A percentile compares a stretch with the other conserved stretches of the same genome.
These are phyloP conservation scores for Cotesia vestalis DNA, from an alignment of 1,140 invertebrate genomes.

Conservation along the genomic window DNA sequence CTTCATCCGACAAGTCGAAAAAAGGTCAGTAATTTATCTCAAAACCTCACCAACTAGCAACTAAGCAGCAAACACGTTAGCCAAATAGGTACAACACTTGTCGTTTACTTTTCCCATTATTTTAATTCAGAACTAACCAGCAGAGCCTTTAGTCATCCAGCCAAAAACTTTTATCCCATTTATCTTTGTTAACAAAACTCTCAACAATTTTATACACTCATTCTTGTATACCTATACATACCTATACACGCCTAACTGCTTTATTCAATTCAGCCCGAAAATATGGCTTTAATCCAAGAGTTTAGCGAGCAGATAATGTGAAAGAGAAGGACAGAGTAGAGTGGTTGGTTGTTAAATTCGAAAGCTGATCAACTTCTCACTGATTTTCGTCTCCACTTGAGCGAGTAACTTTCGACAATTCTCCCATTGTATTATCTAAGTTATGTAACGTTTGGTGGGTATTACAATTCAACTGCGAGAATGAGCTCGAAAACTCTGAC, in stretches of 20 bases:
- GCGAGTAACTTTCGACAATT: conserved; percentile 17
- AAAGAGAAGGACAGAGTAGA: too few species aligned
- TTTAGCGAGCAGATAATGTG: neutral
- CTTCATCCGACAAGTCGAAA: conserved; percentile 58
- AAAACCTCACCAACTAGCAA: too few species aligned
- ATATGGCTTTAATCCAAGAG: conserved; percentile 9
- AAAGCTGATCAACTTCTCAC: conserved; percentile 16
- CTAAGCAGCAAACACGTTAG: too few species aligned
- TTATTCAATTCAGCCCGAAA: conserved; percentile 17
- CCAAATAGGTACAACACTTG: too few species aligned
- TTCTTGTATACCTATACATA: too few species aligned
- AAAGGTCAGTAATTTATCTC: conserved; percentile 51
- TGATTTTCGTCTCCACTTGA: conserved; percentile 12
- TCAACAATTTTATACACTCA: conserved; percentile 2
- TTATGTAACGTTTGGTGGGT: conserved; percentile 46
- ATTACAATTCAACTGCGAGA: too few species aligned
- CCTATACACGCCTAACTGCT: neutral
- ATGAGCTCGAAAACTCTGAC: too few species aligned
- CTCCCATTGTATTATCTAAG: conserved; percentile 34
- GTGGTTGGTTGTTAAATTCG: neutral
- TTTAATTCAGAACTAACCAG: too few species aligned
- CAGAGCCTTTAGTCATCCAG: too few species aligned
- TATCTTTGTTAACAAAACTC: conserved; percentile 1
- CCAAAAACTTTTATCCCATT: neutral
- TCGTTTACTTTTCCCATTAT: too few species aligned